These are phyloP conservation scores for Myiopsitta monachus DNA, from an alignment of 2,113 vertebrate species.

Conservation along the genomic window DNA sequence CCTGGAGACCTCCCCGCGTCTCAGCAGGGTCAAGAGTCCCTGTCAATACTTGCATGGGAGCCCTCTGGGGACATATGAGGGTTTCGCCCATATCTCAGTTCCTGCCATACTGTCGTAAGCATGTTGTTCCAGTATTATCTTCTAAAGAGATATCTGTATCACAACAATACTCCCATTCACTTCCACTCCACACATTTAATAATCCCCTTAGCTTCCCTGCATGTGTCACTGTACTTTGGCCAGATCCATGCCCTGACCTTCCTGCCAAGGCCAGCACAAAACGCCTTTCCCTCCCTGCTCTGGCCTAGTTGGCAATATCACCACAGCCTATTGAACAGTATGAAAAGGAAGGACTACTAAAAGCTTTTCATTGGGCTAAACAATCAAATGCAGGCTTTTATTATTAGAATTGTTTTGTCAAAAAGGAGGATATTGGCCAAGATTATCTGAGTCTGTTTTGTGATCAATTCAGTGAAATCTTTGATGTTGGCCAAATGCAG, in stretches of 20 bases:
- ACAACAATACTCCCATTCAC: not conserved
- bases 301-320: not conserved
- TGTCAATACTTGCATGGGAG: not conserved
- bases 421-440: conserved; percentile 30
- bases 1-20: fast-evolving
- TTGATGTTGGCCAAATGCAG: not conserved
- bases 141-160: not conserved
- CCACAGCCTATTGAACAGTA: not conserved
- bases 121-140: not conserved
- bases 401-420: conserved; percentile 29
- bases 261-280: conserved; percentile 8
- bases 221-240: not conserved
- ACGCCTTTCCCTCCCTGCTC: not conserved
- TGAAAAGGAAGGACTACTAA: conserved; percentile 17
- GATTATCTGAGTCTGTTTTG: conserved; percentile 18
- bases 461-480: not conserved
- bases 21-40: not conserved
- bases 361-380: not conserved
- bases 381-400: not conserved
- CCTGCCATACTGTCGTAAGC: not conserved
- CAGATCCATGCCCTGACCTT: not conserved
- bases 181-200: not conserved
- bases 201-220: not conserved
- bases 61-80: not conserved
- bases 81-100: not conserved